phyloP scores from a whole-genome alignment of 2,797 vertebrate genomes.

The Falco berigora region DNA sequence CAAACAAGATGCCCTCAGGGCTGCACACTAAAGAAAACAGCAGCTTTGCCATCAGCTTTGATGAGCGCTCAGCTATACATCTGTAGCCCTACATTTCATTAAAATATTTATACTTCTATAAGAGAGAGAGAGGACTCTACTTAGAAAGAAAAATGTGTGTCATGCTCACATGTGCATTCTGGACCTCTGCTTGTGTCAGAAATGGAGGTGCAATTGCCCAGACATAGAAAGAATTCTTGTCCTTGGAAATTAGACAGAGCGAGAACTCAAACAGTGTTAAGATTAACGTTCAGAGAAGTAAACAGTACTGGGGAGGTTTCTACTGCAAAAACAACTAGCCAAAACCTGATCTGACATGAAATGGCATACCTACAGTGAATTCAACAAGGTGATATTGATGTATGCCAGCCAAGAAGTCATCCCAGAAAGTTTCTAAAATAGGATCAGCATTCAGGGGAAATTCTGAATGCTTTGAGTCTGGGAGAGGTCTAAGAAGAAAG shows the following conservation, averaged over 20 bases:
- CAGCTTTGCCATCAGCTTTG: not conserved
- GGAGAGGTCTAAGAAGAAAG: not conserved
- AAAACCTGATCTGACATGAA: not conserved
- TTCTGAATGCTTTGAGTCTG: not conserved
- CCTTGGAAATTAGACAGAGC: not conserved
- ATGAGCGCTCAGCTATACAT: not conserved
- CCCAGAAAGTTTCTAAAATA: not conserved
- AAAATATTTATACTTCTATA: not conserved
- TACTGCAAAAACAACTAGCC: not conserved
- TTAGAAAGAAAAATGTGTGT: not conserved
- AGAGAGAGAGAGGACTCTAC: not conserved
- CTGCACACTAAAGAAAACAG: not conserved
- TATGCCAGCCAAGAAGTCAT: not conserved
- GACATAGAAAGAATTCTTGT: not conserved
- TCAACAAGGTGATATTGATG: not conserved
- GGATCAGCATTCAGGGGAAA: not conserved
- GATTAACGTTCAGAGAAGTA: not conserved
- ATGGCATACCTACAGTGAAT: not conserved
- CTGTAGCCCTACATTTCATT: not conserved
- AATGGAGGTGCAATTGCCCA: not conserved
- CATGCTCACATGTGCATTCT: not conserved
- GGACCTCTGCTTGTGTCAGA: not conserved
- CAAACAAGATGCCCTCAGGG: not conserved
- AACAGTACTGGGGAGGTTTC: not conserved
- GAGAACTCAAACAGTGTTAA: not conserved